A percentile compares a stretch with the other conserved stretches of the same genome.
phyloP scores from a whole-genome alignment of 2,888 invertebrate genomes.

The Seladonia tumulorum region DNA sequence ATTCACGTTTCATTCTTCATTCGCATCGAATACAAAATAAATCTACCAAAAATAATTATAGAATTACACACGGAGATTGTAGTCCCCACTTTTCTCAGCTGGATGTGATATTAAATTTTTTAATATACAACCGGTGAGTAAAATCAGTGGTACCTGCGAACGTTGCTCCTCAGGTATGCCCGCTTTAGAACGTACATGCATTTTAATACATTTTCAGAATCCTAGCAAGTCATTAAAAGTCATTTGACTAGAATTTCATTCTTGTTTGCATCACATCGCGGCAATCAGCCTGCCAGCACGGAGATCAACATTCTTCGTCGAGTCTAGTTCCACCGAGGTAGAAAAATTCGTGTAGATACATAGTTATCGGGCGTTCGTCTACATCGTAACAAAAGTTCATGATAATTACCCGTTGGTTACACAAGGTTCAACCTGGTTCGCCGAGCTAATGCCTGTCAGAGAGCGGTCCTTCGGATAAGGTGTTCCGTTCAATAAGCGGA shows the following conservation, averaged over 20 bases:
- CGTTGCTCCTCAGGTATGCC: too few relatives aligned
- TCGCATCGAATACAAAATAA: too few relatives aligned
- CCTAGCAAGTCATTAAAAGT: neutral
- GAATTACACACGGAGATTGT: too few relatives aligned
- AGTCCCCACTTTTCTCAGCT: too few relatives aligned
- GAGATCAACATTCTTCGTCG: neutral
- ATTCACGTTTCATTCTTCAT: too few relatives aligned
- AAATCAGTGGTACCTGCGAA: too few relatives aligned
- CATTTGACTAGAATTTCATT: neutral
- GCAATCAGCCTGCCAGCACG: neutral
- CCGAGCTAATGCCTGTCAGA: neutral
- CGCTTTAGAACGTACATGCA: too few relatives aligned
- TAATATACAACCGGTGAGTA: too few relatives aligned
- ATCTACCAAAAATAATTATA: too few relatives aligned
- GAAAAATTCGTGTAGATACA: neutral
- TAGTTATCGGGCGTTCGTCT: neutral
- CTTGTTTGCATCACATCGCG: neutral
- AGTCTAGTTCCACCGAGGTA: neutral
- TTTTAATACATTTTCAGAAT: too few relatives aligned
- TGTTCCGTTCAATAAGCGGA: neutral
- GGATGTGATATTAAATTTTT: too few relatives aligned
- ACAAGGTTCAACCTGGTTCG: slow-evolving; percentile 3
- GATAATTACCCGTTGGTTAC: slow-evolving; percentile 8
- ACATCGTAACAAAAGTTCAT: neutral
- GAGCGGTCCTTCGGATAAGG: slow-evolving; percentile 8